phyloP scores from a whole-genome alignment of 2,888 invertebrate species.

The Lithophane ornitopus region DNA sequence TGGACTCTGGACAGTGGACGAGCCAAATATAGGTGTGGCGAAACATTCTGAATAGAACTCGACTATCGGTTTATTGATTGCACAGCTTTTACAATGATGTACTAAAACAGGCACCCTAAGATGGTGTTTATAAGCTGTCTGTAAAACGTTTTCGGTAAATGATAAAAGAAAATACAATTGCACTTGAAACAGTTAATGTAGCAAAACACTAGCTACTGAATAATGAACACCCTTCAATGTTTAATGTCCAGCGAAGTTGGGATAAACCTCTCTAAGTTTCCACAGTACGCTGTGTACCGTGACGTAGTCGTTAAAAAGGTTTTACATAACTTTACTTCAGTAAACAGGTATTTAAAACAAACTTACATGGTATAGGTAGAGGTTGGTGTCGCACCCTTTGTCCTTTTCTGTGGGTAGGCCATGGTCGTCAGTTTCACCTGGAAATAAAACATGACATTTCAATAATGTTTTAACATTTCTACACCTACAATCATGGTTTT shows the following conservation, averaged over 20 bases:
- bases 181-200: conserved; percentile 27
- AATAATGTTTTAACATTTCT: conserved; percentile 34
- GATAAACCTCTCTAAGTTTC: conserved; percentile 39
- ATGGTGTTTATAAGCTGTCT: not conserved
- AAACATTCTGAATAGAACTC: not conserved
- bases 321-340: conserved; percentile 48
- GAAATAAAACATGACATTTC: conserved; percentile 73
- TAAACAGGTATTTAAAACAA: conserved; percentile 45
- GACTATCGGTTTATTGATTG: conserved; percentile 2
- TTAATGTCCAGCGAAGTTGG: conserved; percentile 32
- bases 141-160: not conserved
- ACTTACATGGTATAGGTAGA: conserved; percentile 95
- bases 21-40: conserved; percentile 7
- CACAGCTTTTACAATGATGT: not conserved
- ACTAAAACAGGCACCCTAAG: not conserved
- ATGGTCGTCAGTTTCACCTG: conserved; percentile 93
- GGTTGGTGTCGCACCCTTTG: conserved; percentile 95
- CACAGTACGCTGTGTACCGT: not conserved
- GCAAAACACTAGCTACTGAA: conserved; percentile 30
- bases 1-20: not conserved
- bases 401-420: conserved; percentile 92
- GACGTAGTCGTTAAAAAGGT: conserved; percentile 39
- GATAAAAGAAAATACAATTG: conserved; percentile 1
- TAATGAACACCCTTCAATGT: conserved; percentile 43
- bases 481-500: not conserved